phyloP scores from a whole-genome alignment of 2,888 invertebrate genomes.

The Spodoptera littoralis region DNA sequence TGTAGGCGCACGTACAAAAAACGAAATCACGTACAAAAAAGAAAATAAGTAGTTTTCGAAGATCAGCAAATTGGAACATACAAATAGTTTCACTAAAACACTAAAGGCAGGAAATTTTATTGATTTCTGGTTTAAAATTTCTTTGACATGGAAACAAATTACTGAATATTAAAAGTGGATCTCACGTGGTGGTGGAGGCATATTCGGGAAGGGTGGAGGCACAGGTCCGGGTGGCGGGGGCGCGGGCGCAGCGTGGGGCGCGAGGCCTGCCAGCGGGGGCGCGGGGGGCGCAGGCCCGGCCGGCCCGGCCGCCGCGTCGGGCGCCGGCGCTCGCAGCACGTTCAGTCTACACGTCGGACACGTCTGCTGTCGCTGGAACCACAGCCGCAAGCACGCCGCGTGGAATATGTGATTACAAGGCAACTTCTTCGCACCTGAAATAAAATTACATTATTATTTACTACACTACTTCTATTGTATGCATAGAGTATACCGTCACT shows the following conservation, averaged over 20 bases:
- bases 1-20: too few relatives aligned
- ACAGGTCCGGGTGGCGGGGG: constrained; percentile 61
- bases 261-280: constrained; percentile 41
- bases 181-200: constrained; percentile 80
- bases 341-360: constrained; percentile 99
- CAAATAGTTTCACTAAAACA: too few relatives aligned
- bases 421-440: constrained; percentile 95
- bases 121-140: too few relatives aligned
- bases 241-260: constrained; percentile 63
- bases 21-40: too few relatives aligned
- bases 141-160: neutral
- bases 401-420: constrained; percentile 99
- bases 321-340: constrained; percentile 89
- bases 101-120: too few relatives aligned
- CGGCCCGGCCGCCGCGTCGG: constrained; percentile 62
- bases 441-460: neutral
- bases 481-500: neutral
- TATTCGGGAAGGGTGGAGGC: constrained; percentile 78
- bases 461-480: constrained; percentile 6
- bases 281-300: constrained; percentile 48
- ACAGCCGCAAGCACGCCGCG: constrained; percentile 98
- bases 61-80: too few relatives aligned
- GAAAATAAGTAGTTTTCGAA: too few relatives aligned
- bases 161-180: constrained; percentile 11
- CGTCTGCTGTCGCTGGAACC: constrained; percentile 99